Conservation (phyloP, 1,140 invertebrate genomes). For the Pachyrhynchus sulphureomaculatus region DNA sequence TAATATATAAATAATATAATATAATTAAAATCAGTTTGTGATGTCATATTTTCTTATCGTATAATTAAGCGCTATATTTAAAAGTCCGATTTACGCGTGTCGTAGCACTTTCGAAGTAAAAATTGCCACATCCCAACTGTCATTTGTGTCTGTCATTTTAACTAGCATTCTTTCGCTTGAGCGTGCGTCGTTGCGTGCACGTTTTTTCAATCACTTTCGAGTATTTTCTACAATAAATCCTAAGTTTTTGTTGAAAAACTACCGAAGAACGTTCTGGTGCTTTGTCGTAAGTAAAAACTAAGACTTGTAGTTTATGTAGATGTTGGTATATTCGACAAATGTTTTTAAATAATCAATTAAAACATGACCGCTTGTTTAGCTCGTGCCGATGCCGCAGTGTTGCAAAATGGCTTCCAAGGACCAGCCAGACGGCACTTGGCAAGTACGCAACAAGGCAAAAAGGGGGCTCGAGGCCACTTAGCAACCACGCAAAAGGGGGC, state of each 20-base stretch:
- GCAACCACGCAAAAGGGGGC: conserved; percentile 10
- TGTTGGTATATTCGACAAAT: neutral
- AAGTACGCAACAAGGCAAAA: conserved; percentile 8
- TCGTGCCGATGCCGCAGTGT: conserved; percentile 18
- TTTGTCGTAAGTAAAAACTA: conserved; percentile 6
- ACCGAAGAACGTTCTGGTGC: neutral
- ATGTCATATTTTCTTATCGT: no score
- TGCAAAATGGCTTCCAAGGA: conserved; percentile 42
- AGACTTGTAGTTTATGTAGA: neutral
- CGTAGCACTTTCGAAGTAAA: no score
- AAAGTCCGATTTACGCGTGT: no score
- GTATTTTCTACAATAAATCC: neutral
- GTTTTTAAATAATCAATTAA: conserved; percentile 4
- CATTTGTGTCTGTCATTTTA: no score
- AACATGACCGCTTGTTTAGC: conserved; percentile 24
- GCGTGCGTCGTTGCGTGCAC: neutral
- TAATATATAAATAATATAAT: no score
- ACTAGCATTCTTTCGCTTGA: no score
- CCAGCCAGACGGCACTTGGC: conserved; percentile 18
- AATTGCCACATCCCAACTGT: no score
- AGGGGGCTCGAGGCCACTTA: conserved; percentile 22
- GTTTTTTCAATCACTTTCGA: neutral
- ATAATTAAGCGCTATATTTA: no score
- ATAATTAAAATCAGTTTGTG: neutral
- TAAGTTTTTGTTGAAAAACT: neutral